Evolutionary conservation across 2,113 vertebrate species (phyloP).

Genomic region (Ranitomeya imitator): DNA sequence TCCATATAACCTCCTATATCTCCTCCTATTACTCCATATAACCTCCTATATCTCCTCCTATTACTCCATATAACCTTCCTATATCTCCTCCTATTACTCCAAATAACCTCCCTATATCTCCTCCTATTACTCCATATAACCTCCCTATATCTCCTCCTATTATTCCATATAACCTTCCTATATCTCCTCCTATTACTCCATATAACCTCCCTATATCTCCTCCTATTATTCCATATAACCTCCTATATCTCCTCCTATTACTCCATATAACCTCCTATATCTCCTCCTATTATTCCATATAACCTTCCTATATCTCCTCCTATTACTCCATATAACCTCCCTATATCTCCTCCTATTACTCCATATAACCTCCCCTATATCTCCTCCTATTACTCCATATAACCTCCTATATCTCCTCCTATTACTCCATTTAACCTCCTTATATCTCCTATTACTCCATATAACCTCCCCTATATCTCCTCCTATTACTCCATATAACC

Average conservation of each 20-base stretch:
- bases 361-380: neutral
- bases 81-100: neutral
- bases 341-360: neutral
- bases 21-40: too few relatives aligned
- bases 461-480: neutral
- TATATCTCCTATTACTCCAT: too few relatives aligned
- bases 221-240: too few relatives aligned
- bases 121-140: conserved; percentile 15
- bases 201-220: neutral
- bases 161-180: neutral
- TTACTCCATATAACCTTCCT: too few relatives aligned
- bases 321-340: neutral
- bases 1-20: neutral
- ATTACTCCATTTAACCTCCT: neutral
- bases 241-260: too few relatives aligned
- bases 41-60: too few relatives aligned
- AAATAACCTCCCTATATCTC: neutral
- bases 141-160: neutral
- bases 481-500: neutral
- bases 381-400: neutral
- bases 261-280: neutral
- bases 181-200: conserved; percentile 7
- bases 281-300: conserved; percentile 7
- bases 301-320: neutral
- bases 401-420: neutral